A percentile compares a stretch with the other conserved stretches of the same genome.
These are phyloP conservation scores for Chlorops oryzae DNA, from an alignment of 1,140 invertebrate genomes.

Conservation along the genomic window DNA sequence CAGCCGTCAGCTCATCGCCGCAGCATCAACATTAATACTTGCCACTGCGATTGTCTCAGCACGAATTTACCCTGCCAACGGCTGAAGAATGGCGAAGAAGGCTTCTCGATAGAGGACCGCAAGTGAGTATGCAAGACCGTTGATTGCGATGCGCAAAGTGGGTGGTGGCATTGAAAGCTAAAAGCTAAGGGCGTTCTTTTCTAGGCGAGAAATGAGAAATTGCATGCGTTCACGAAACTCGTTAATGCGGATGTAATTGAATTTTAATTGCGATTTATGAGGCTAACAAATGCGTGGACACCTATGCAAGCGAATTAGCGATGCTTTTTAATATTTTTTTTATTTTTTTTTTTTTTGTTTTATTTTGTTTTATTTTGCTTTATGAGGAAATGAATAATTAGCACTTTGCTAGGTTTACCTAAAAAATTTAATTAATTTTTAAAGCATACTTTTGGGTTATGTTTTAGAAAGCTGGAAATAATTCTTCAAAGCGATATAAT, in stretches of 20 bases:
- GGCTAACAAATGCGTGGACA: too few relatives aligned
- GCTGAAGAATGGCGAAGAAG: constrained; percentile 39
- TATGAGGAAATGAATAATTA: too few relatives aligned
- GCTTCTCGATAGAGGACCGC: constrained; percentile 36
- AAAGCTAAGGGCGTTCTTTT: neutral
- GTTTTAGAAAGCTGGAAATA: too few relatives aligned
- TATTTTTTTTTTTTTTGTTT: too few relatives aligned
- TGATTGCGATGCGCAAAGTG: too few relatives aligned
- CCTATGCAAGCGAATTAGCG: too few relatives aligned
- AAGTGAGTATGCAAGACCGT: constrained; percentile 24
- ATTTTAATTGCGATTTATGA: neutral
- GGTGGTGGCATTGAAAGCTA: too few relatives aligned
- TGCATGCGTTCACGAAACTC: neutral
- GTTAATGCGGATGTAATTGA: neutral
- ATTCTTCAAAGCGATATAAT: too few relatives aligned
- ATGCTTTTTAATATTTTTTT: too few relatives aligned
- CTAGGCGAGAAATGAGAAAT: neutral
- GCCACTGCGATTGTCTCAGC: constrained; percentile 37
- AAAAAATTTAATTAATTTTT: too few relatives aligned
- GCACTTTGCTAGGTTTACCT: too few relatives aligned
- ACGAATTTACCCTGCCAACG: constrained; percentile 32
- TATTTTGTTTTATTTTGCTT: neutral
- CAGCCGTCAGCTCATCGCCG: constrained; percentile 11
- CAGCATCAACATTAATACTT: constrained; percentile 3
- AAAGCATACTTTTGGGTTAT: too few relatives aligned